These are phyloP conservation scores for Euclidia mi DNA, from an alignment of 2,888 invertebrate genomes.

Conservation along the genomic window DNA sequence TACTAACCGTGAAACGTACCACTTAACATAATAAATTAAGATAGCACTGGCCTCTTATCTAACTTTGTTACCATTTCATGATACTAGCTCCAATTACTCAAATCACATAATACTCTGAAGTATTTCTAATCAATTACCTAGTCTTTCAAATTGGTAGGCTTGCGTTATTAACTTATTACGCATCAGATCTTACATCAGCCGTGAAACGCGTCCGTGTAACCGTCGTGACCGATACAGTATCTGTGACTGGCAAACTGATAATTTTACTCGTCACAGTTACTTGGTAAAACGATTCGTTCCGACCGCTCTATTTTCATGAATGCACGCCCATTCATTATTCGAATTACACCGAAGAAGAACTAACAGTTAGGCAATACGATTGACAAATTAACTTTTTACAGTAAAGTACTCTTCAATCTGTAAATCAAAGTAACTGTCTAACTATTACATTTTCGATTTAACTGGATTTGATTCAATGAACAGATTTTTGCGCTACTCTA, in stretches of 20 bases:
- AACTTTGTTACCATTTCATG: no score
- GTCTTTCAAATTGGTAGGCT: neutral
- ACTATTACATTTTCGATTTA: no score
- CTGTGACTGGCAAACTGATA: conserved; percentile 22
- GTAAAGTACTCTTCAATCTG: no score
- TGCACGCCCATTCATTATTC: conserved; percentile 14
- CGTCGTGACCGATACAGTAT: conserved; percentile 31
- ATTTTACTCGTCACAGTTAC: conserved; percentile 24
- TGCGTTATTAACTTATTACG: conserved; percentile 5
- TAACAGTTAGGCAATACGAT: no score
- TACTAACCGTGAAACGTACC: no score
- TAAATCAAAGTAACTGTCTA: no score
- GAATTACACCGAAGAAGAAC: neutral
- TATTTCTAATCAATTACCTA: conserved; percentile 10
- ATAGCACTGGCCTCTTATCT: no score
- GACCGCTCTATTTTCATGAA: conserved; percentile 16
- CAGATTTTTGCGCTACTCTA: no score
- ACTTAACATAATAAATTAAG: no score
- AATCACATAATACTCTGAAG: neutral
- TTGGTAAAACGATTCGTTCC: conserved; percentile 22
- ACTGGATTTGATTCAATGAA: no score
- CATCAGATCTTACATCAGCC: conserved; percentile 27
- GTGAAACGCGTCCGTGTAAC: conserved; percentile 22
- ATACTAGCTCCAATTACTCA: no score
- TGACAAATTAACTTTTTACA: neutral